phyloP scores from a whole-genome alignment of 2,113 vertebrate genomes.

The Salvelinus namaycush region DNA sequence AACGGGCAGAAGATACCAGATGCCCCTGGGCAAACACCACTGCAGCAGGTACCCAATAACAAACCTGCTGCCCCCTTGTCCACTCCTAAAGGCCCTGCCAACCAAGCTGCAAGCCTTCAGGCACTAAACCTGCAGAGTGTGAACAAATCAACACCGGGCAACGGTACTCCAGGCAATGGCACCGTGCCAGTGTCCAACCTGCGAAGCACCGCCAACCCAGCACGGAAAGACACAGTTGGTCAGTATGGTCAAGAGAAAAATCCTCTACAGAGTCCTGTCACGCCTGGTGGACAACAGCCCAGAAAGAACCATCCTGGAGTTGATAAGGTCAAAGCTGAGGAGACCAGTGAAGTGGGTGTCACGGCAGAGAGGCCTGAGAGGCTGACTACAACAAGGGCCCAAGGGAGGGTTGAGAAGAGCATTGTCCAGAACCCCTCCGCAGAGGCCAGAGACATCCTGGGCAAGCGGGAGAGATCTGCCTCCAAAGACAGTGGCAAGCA shows the following conservation, averaged over 20 bases:
- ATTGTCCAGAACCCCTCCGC: slow-evolving; percentile 35
- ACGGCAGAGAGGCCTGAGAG: accelerated
- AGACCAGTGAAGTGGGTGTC: not conserved
- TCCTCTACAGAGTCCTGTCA: slow-evolving; percentile 31
- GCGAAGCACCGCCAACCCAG: slow-evolving; percentile 31
- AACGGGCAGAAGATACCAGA: slow-evolving; percentile 64
- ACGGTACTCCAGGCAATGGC: slow-evolving; percentile 19
- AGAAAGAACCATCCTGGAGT: slow-evolving; percentile 47
- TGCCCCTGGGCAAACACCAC: slow-evolving; percentile 51
- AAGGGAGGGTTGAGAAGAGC: slow-evolving; percentile 71
- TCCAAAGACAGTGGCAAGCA: slow-evolving; percentile 65
- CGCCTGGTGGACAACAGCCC: slow-evolving; percentile 39
- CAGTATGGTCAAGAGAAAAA: slow-evolving; percentile 45
- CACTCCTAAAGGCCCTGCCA: slow-evolving; percentile 42
- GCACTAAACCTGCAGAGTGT: slow-evolving; percentile 83
- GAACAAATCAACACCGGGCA: slow-evolving; percentile 43
- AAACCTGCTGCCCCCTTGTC: slow-evolving; percentile 50
- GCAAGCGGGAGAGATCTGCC: slow-evolving; percentile 44
- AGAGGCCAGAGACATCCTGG: slow-evolving; percentile 43
- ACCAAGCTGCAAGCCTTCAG: slow-evolving; percentile 77
- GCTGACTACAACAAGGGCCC: slow-evolving; percentile 44
- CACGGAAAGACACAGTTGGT: slow-evolving; percentile 42
- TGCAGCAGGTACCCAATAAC: slow-evolving; percentile 55
- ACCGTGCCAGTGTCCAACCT: not conserved
- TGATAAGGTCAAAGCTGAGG: slow-evolving; percentile 45